Conservation (phyloP, 2,797 vertebrate genomes). For the Danio kyathit region DNA sequence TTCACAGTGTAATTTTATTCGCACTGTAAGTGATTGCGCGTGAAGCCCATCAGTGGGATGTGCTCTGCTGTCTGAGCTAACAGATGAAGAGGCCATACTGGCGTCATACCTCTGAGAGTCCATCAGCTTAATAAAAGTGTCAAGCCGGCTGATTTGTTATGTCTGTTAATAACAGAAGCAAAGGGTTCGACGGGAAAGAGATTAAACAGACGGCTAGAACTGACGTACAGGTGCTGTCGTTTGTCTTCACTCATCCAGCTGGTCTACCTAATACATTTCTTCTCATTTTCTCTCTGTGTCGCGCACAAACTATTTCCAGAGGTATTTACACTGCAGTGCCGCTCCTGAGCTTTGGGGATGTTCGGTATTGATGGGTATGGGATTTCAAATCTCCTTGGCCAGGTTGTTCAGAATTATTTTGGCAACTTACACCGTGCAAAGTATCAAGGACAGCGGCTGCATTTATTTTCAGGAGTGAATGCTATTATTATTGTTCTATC, state of each 20-base stretch:
- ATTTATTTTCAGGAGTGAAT: constrained; percentile 15
- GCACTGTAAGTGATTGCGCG: constrained; percentile 54
- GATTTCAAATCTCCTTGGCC: not conserved
- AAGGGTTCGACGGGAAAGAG: constrained; percentile 39
- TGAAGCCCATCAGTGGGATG: constrained; percentile 52
- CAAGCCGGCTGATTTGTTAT: constrained; percentile 62
- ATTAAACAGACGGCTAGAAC: constrained; percentile 39
- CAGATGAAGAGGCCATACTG: constrained; percentile 59
- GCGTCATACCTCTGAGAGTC: constrained; percentile 65
- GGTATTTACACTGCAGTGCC: constrained; percentile 35
- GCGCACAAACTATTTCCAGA: constrained; percentile 39
- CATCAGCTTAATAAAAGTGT: constrained; percentile 69
- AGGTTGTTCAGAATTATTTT: constrained; percentile 16
- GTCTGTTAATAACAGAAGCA: constrained; percentile 63
- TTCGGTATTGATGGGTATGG: constrained; percentile 5
- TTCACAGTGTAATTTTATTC: constrained; percentile 52
- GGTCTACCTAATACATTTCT: constrained; percentile 9
- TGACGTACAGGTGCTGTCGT: constrained; percentile 34
- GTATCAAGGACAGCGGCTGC: not conserved
- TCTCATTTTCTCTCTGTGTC: constrained; percentile 21
- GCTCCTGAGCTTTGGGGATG: constrained; percentile 7
- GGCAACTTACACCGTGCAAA: constrained; percentile 15
- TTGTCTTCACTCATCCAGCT: constrained; percentile 31
- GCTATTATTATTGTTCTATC: not conserved
- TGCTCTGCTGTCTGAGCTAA: constrained; percentile 55